A percentile compares a stretch with the other conserved stretches of the same genome.
Conservation (phyloP, 2,113 vertebrate genomes). For the Edolisoma coerulescens region DNA sequence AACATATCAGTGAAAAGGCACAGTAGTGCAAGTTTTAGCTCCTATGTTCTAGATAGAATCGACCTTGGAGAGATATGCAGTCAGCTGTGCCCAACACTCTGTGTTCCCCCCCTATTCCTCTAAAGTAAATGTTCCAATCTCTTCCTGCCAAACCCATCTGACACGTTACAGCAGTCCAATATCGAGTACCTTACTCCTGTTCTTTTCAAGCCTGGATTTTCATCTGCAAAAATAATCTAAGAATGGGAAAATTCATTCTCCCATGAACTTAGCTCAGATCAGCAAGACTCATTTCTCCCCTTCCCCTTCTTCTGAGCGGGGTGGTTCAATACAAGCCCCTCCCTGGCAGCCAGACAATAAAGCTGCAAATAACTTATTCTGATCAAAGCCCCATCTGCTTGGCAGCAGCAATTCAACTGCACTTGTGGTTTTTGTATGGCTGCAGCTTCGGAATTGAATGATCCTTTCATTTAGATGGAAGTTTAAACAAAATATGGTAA, state of each 20-base stretch:
- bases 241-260: not conserved
- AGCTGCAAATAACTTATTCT: constrained; percentile 59
- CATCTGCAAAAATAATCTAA: not conserved
- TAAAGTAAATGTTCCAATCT: not conserved
- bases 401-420: constrained; percentile 61
- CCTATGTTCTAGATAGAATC: not conserved
- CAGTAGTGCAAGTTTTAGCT: not conserved
- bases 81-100: not conserved
- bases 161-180: not conserved
- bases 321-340: constrained; percentile 23
- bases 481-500: constrained; percentile 71
- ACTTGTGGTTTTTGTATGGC: constrained; percentile 62
- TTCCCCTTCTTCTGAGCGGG: not conserved
- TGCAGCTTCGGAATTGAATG: constrained; percentile 58
- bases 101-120: not conserved
- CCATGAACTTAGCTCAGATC: not conserved
- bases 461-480: constrained; percentile 63
- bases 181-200: not conserved
- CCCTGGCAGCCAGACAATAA: constrained; percentile 54
- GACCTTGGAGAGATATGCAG: not conserved
- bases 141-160: not conserved
- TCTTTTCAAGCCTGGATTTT: not conserved
- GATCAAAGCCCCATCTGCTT: constrained; percentile 66
- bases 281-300: not conserved
- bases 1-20: not conserved